These are phyloP conservation scores for Caprella mutica DNA, from an alignment of 2,888 invertebrate genomes.

Conservation along the genomic window DNA sequence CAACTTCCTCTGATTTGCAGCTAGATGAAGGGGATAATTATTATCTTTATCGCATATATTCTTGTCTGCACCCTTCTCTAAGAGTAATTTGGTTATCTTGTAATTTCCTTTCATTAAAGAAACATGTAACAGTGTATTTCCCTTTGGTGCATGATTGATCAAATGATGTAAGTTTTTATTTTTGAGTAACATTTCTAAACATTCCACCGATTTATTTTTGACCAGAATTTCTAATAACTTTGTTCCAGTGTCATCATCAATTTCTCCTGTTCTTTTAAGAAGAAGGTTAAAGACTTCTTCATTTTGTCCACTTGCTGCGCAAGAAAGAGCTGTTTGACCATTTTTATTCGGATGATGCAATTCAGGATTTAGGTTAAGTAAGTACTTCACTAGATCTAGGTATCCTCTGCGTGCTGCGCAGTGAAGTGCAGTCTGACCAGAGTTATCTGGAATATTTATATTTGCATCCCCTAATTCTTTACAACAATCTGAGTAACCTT, in stretches of 20 bases:
- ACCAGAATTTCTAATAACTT: no score
- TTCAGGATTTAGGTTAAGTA: neutral
- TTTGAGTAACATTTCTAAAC: neutral
- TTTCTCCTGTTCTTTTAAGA: neutral
- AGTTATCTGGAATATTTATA: conserved; percentile 3
- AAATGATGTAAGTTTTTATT: neutral
- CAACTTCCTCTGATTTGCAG: neutral
- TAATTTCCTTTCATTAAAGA: neutral
- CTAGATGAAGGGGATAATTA: conserved; percentile 4
- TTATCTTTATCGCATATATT: neutral
- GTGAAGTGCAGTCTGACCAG: conserved; percentile 15
- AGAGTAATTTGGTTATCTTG: neutral
- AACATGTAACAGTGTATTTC: neutral
- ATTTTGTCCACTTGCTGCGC: neutral
- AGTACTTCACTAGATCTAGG: neutral
- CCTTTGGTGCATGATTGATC: neutral
- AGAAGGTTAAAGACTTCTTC: neutral
- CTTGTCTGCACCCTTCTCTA: conserved; percentile 1
- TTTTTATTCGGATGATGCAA: neutral
- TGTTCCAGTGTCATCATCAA: neutral
- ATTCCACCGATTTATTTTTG: conserved; percentile 1
- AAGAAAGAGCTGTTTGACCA: neutral
- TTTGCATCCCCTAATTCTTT: neutral
- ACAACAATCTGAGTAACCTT: conserved; percentile 7
- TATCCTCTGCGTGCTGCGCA: conserved; percentile 16